Percentiles rank a stretch among this genome's conserved stretches.
Conservation (phyloP, 2,113 vertebrate species). For the Oreocharis arfaki region DNA sequence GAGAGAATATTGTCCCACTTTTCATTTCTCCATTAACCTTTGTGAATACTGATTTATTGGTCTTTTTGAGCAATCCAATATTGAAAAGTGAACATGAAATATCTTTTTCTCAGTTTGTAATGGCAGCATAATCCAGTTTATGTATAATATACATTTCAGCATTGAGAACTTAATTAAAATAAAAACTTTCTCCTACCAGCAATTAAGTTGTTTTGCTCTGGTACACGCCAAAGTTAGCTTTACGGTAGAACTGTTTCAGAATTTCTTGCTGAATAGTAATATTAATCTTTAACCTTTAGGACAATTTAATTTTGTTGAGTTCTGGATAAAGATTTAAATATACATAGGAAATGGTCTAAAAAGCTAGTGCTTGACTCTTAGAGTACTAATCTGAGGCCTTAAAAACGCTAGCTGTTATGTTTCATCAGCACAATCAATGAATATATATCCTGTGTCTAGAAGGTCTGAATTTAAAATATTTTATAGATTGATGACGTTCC, state of each 20-base stretch:
- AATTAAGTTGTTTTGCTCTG: slow-evolving; percentile 2
- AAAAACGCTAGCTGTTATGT: neutral
- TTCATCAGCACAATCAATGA: neutral
- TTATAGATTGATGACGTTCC: neutral
- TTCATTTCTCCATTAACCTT: neutral
- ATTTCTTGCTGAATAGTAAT: neutral
- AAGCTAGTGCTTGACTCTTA: neutral
- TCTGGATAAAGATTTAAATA: neutral
- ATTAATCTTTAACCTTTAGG: neutral
- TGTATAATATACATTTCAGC: neutral
- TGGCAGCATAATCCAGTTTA: neutral
- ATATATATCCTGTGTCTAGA: neutral
- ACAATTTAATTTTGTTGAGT: neutral
- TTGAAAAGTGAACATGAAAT: neutral
- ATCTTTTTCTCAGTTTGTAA: neutral
- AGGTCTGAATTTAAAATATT: neutral
- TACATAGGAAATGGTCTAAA: neutral
- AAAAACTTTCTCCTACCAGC: neutral
- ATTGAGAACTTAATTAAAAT: neutral
- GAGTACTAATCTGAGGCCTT: neutral
- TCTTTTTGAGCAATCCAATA: neutral
- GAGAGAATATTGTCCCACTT: neutral
- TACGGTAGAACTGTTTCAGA: neutral
- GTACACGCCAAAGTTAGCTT: neutral
- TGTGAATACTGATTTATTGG: neutral